Percentiles rank a stretch among this genome's conserved stretches.
These are phyloP conservation scores for Pseudomyrmex sp. DNA, from an alignment of 1,140 invertebrate species.

Conservation along the genomic window DNA sequence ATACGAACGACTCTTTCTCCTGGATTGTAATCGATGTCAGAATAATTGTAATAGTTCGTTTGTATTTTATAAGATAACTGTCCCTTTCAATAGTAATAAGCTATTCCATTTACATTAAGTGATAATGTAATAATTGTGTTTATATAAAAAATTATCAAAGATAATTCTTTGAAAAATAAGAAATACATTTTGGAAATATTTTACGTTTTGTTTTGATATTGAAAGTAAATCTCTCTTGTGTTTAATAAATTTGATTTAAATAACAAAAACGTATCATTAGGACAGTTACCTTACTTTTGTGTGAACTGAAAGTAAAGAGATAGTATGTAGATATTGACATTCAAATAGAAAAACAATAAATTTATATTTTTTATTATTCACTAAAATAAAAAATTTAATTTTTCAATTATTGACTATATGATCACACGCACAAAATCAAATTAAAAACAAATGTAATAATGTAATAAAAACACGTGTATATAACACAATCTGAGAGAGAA, in stretches of 20 bases:
- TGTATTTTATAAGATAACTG: constrained; percentile 7
- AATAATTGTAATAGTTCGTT: not conserved
- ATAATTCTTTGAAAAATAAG: too few relatives aligned
- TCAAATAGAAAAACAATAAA: constrained; percentile 2
- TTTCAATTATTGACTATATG: constrained; percentile 38
- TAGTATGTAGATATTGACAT: not conserved
- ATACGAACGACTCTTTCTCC: too few relatives aligned
- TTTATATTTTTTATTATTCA: not conserved
- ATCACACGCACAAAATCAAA: constrained; percentile 38
- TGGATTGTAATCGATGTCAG: constrained; percentile 7
- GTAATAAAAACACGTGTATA: constrained; percentile 29
- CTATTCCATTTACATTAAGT: too few relatives aligned
- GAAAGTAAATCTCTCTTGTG: too few relatives aligned
- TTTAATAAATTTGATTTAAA: too few relatives aligned
- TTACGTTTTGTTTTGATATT: too few relatives aligned
- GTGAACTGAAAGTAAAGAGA: not conserved
- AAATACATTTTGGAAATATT: too few relatives aligned
- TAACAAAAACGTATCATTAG: too few relatives aligned
- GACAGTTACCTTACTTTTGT: constrained; percentile 26
- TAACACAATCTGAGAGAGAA: not conserved
- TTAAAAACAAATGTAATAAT: constrained; percentile 13
- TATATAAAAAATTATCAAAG: too few relatives aligned
- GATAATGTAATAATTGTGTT: too few relatives aligned
- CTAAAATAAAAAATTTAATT: constrained; percentile 17
- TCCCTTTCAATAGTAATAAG: too few relatives aligned